Base-by-base conservation (phyloP, 2,888 invertebrate genomes). In the Philereme vetulata region DNA sequence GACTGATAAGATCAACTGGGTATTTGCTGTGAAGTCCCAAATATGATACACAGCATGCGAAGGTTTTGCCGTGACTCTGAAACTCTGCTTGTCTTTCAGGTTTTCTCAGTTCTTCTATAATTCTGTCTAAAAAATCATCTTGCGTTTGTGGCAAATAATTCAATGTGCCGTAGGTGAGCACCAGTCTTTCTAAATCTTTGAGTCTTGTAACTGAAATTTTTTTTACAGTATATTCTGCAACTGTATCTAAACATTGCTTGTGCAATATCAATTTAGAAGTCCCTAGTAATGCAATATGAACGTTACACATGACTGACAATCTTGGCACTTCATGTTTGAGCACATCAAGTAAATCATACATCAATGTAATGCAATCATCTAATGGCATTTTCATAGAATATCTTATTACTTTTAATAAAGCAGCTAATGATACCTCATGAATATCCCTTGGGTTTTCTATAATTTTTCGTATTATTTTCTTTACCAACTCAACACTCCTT, bases 141-240 rank as follows among this genome's bases (percentile, higher is more conserved):
- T 77, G 68, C n/a, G 89, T 92, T 52, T 88, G 70, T 9, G 94
- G 94, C 60, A 84, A 81, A 56, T 90, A 93, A 78, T 95, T 93
- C 67, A 95, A 95, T 75, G 94, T 92, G 3, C 93, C 93, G 74
- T 94, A 93, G 0, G 93, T 92, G 62, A 95, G 90, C 4, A 94
- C 82, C 6, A 96, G 82, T 70, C 96, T 93, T 82, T 97, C 97
- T 36, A 97, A 85, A 76, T 97, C 97, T 84, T 97, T 97, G 0
- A 96, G 50, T 64, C 96, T 93, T 0, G 93, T 80, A 4, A 76
- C 51, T 3, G 86, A 65, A 0, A 95, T 76, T 35, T 93, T 83
- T 3, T 80, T 70, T 6, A 88, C 78, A 21, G 95, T 90, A 62
- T 90, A 91, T 48, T 93, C 72, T 0, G 94, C 84, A 51, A 95